Percentiles rank a stretch among this genome's conserved stretches.
phyloP scores from a whole-genome alignment of 2,113 vertebrate genomes.

The Stictonetta naevosa region DNA sequence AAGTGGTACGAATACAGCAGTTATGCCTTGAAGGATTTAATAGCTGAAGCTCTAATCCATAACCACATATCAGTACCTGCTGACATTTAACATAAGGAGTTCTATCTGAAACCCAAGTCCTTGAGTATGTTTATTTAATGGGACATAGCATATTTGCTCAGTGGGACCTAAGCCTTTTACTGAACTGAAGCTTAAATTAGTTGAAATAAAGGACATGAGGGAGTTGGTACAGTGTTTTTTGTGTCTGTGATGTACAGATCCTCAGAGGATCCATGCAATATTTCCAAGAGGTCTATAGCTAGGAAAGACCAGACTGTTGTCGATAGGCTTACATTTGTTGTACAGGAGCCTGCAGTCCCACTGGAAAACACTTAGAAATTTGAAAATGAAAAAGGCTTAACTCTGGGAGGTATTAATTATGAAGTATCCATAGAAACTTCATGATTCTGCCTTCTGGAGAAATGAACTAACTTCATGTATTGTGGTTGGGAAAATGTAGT shows the following conservation, averaged over 20 bases:
- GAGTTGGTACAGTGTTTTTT: neutral
- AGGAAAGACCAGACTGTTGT: neutral
- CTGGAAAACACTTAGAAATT: neutral
- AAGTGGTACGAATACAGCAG: neutral
- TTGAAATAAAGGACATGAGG: neutral
- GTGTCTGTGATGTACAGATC: neutral
- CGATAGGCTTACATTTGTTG: neutral
- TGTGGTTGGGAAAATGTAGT: neutral
- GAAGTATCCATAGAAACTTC: constrained; percentile 34
- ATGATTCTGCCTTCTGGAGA: neutral
- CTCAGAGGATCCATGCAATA: neutral
- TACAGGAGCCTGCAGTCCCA: neutral
- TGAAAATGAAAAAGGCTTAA: neutral
- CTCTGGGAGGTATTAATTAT: neutral
- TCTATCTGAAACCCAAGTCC: neutral
- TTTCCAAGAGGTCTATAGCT: neutral
- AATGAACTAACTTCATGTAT: neutral
- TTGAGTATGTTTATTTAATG: constrained; percentile 1
- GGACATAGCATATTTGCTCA: neutral
- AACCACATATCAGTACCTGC: neutral
- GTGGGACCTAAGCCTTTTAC: neutral
- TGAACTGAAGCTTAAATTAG: neutral
- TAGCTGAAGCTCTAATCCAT: neutral
- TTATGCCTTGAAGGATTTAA: neutral
- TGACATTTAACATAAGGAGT: neutral